These are phyloP conservation scores for Columba livia DNA, from an alignment of 2,113 vertebrate species.

Conservation along the genomic window DNA sequence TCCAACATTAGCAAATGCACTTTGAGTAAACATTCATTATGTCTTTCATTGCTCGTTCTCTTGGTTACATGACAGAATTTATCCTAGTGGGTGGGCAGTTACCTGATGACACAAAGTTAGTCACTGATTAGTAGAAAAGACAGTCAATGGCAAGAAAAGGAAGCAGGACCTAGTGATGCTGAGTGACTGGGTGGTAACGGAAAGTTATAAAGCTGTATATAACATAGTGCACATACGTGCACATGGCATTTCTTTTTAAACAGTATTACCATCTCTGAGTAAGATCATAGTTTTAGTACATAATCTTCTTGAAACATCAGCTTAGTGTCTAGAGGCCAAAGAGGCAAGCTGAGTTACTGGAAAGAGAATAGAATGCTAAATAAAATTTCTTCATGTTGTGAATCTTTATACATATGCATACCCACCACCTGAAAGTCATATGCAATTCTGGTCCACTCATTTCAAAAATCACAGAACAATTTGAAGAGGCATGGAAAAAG, in stretches of 20 bases:
- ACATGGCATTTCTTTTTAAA: background rate
- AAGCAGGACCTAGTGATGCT: background rate
- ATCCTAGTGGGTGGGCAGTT: background rate
- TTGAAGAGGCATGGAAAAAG: background rate
- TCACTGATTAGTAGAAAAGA: background rate
- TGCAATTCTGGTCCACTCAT: background rate
- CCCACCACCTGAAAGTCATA: background rate
- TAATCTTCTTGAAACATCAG: background rate
- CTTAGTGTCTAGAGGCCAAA: background rate
- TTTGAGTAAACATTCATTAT: background rate
- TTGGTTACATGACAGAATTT: background rate
- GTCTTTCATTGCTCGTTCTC: background rate
- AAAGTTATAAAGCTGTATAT: background rate
- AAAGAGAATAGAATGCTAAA: background rate
- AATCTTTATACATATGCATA: background rate
- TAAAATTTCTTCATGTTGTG: background rate
- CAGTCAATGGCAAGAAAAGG: background rate
- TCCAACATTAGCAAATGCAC: background rate
- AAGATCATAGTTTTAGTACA: background rate
- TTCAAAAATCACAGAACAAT: background rate
- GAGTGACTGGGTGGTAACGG: background rate
- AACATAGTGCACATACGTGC: background rate
- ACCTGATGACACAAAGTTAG: background rate
- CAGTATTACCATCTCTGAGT: background rate
- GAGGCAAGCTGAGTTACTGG: background rate